Evolutionary conservation across 2,888 invertebrate species (phyloP).

Genomic region (Teinopalpus imperialis): DNA sequence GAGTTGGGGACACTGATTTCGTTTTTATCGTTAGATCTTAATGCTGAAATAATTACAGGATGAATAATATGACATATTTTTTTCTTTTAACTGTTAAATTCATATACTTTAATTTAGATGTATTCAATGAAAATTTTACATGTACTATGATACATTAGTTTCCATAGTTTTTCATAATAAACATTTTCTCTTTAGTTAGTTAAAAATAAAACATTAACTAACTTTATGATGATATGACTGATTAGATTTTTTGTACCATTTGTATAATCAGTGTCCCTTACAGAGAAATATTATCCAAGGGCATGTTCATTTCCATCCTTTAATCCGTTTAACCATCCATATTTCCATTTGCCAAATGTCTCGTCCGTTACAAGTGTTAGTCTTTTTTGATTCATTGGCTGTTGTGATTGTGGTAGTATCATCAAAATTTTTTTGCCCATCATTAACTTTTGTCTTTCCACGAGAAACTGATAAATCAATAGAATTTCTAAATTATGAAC

Average conservation of each 20-base stretch:
- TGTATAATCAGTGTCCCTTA: constrained; percentile 41
- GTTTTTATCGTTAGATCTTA: too few species aligned
- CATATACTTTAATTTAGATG: too few species aligned
- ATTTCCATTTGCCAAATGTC: constrained; percentile 39
- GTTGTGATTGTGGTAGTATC: constrained; percentile 61
- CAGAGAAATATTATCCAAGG: constrained; percentile 42
- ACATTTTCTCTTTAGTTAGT: not conserved
- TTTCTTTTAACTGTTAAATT: not conserved
- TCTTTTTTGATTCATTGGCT: constrained; percentile 71
- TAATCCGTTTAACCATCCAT: constrained; percentile 44
- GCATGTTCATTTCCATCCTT: constrained; percentile 53
- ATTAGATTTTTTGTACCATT: too few species aligned
- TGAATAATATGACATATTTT: too few species aligned
- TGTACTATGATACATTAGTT: too few species aligned
- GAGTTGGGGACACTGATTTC: constrained; percentile 14
- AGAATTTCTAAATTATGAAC: constrained; percentile 23
- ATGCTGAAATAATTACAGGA: too few species aligned
- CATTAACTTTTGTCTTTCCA: constrained; percentile 66
- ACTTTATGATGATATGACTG: too few species aligned
- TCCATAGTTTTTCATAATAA: too few species aligned
- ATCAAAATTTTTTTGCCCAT: constrained; percentile 48
- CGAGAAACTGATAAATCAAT: constrained; percentile 31
- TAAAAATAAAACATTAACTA: too few species aligned
- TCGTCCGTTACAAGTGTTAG: constrained; percentile 52
- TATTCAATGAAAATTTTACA: too few species aligned